These are phyloP conservation scores for Oxycera nigricornis DNA, from an alignment of 2,888 invertebrate species.

Conservation along the genomic window DNA sequence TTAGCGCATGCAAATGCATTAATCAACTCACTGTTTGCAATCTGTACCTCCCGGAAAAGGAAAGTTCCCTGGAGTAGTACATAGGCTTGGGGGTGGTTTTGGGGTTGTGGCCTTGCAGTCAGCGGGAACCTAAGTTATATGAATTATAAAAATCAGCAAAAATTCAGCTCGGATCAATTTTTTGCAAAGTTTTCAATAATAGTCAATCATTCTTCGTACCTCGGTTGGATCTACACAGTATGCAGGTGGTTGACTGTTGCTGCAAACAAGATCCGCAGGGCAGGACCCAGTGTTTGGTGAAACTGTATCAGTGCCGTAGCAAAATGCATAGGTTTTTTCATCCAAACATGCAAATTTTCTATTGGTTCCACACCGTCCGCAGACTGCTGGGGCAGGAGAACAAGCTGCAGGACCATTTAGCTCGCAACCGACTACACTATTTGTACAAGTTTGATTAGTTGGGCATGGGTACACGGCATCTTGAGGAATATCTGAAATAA, in stretches of 20 bases:
- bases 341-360: not conserved
- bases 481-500: not conserved
- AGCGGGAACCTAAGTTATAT: not conserved
- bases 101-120: not conserved
- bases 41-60: not conserved
- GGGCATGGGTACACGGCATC: not conserved
- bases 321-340: not conserved
- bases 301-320: not conserved
- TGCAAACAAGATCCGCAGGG: not conserved
- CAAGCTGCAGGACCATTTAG: not conserved
- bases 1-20: not conserved
- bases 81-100: not conserved
- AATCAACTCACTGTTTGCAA: not conserved
- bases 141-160: too few species aligned
- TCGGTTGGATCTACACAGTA: not conserved
- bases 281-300: not conserved
- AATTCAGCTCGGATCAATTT: too few species aligned
- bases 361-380: not conserved
- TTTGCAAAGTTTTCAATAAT: not conserved
- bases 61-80: conserved; percentile 4
- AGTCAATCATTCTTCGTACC: not conserved
- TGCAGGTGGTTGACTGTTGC: not conserved
- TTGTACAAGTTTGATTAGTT: not conserved
- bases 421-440: not conserved
- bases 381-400: not conserved